Percentiles rank a stretch among this genome's conserved stretches.
These are phyloP conservation scores for Pammene aurita DNA, from an alignment of 2,888 invertebrate genomes.

Conservation along the genomic window DNA sequence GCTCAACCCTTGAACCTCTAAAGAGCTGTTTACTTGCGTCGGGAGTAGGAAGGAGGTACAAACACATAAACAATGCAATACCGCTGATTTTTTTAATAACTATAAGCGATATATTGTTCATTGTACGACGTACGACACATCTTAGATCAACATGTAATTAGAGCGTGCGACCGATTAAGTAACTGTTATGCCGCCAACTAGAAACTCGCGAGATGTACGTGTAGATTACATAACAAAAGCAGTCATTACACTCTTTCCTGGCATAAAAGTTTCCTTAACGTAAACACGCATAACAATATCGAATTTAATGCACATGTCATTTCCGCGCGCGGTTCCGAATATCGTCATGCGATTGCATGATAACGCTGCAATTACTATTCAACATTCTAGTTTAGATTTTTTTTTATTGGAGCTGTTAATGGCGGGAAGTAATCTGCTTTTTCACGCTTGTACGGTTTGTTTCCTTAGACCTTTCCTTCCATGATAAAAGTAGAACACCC, in stretches of 20 bases:
- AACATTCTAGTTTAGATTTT: conserved; percentile 18
- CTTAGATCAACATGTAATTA: conserved; percentile 46
- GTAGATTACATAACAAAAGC: conserved; percentile 23
- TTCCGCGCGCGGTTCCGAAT: conserved; percentile 37
- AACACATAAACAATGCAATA: not conserved
- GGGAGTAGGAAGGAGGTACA: not conserved
- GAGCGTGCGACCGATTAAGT: conserved; percentile 68
- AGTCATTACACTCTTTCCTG: conserved; percentile 29
- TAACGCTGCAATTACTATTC: conserved; percentile 12
- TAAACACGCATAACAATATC: conserved; percentile 19
- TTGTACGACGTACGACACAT: conserved; percentile 23
- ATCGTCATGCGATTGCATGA: conserved; percentile 39
- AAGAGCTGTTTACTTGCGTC: not conserved
- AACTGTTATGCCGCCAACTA: conserved; percentile 54
- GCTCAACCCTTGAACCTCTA: too few relatives aligned
- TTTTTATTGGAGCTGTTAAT: conserved; percentile 11
- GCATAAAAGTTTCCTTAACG: conserved; percentile 19
- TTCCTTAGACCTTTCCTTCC: conserved; percentile 17
- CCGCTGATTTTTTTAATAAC: not conserved
- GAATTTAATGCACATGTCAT: not conserved
- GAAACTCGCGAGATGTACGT: conserved; percentile 44
- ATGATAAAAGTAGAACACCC: not conserved
- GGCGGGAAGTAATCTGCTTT: conserved; percentile 16
- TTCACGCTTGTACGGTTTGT: conserved; percentile 40
- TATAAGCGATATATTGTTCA: conserved; percentile 6